A percentile compares a stretch with the other conserved stretches of the same genome.
phyloP scores from a whole-genome alignment of 2,888 invertebrate genomes.

The Prenolepis imparis region DNA sequence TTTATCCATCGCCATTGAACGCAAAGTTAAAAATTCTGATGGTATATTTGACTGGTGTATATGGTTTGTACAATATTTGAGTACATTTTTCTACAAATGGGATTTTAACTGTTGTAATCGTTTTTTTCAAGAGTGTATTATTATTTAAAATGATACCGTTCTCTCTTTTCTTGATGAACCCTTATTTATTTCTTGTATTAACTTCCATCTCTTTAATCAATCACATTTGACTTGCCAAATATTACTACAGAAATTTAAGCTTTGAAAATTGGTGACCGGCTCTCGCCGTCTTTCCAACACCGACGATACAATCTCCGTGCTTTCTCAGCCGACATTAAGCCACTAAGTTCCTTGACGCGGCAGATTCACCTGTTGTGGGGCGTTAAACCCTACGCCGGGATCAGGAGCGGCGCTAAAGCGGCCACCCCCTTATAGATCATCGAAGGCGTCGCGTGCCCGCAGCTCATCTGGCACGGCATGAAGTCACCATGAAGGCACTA shows the following conservation, averaged over 20 bases:
- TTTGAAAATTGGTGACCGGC: neutral
- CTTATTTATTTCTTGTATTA: too few relatives aligned
- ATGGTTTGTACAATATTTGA: neutral
- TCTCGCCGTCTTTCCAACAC: neutral
- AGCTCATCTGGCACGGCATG: slow-evolving; percentile 82
- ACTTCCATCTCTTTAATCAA: neutral
- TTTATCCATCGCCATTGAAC: slow-evolving; percentile 57
- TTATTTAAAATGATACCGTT: neutral
- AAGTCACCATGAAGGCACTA: slow-evolving; percentile 79
- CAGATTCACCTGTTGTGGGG: slow-evolving; percentile 81
- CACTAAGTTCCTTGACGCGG: slow-evolving; percentile 51
- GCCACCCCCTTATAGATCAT: slow-evolving; percentile 76
- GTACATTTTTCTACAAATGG: neutral
- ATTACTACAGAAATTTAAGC: neutral
- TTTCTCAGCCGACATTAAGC: neutral
- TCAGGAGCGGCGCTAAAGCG: slow-evolving; percentile 66
- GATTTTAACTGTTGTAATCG: neutral
- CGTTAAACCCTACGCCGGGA: slow-evolving; percentile 73
- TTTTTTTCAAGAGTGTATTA: neutral
- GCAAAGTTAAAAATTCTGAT: slow-evolving; percentile 69
- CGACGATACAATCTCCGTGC: neutral
- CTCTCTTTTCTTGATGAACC: neutral
- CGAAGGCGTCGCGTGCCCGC: slow-evolving; percentile 82
- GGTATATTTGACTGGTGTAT: neutral
- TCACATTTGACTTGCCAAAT: neutral